These are phyloP conservation scores for Rhagophthalmus giganteus DNA, from an alignment of 2,888 invertebrate genomes.

Conservation along the genomic window DNA sequence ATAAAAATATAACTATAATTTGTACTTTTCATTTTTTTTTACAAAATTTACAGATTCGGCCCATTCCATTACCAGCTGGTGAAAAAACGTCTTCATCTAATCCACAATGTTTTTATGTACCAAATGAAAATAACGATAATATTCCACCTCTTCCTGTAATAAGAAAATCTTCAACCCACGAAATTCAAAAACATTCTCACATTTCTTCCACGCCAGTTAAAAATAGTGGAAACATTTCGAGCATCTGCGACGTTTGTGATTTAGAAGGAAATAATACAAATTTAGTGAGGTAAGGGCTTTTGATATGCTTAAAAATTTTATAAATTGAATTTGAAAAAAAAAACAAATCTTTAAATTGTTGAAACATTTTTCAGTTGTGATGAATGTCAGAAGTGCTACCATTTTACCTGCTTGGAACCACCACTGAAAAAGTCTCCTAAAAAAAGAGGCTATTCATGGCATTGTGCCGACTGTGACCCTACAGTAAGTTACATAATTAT, in stretches of 20 bases:
- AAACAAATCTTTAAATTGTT: conserved; percentile 5
- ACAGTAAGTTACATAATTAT: conserved; percentile 64
- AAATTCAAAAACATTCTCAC: conserved; percentile 5
- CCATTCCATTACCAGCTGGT: conserved; percentile 78
- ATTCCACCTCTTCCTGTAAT: conserved; percentile 46
- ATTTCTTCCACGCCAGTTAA: conserved; percentile 10
- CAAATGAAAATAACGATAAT: conserved; percentile 66
- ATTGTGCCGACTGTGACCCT: conserved; percentile 93
- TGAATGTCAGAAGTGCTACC: conserved; percentile 87
- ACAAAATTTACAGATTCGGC: conserved; percentile 64
- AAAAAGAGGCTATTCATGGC: conserved; percentile 92
- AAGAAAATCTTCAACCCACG: conserved; percentile 3
- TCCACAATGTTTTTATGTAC: conserved; percentile 78
- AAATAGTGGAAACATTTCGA: conserved; percentile 6
- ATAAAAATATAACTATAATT: too few relatives aligned
- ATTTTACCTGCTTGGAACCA: conserved; percentile 91
- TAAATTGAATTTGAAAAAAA: too few relatives aligned
- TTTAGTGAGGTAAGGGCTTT: conserved; percentile 71
- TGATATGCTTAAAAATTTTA: too few relatives aligned
- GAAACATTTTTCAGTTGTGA: conserved; percentile 71
- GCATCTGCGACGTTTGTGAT: conserved; percentile 69
- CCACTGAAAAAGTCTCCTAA: conserved; percentile 93
- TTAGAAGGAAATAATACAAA: conserved; percentile 64
- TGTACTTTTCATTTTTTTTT: conserved; percentile 5
- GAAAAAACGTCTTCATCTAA: conserved; percentile 65